Base-by-base conservation (phyloP, 64 coral and sea anemone species). In the Montipora capricornis region DNA sequence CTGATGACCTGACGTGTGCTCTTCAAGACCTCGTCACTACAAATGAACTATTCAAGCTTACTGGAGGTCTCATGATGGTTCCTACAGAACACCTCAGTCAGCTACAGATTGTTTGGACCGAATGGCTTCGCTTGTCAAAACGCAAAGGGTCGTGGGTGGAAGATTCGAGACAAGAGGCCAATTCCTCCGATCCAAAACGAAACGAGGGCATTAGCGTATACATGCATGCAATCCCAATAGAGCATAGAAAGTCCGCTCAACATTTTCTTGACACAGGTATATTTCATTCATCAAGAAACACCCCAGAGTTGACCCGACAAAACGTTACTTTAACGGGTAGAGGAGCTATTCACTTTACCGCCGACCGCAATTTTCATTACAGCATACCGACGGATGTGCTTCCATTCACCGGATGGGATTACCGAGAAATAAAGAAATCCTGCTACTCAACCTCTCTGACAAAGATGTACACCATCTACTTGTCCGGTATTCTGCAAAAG, bases 361-460 rank as follows among this genome's bases (percentile, higher is more conserved):
- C 8, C 3, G 74, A 11, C 44, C 20, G 20, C 48, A 19, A 71
- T 17, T 82, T 58, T 92, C 75, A 87, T 8, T 60, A 84, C 29
- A 68, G 60, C 19, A 51, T 93, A 50, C 81, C 74, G 9, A 4
- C 82, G 4, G 82, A 93, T 86, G 83, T 75, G 37, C 20, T 87
- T 14, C 91, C 91, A 44, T 93, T 93, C 20, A 87, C 53, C 7
- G 50, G 74, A 15, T 91, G 89, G 89, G 89, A 91, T 37, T 82
- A 91, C 89, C 64, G 44, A 70, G 44, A 6, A 68, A 67, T 58
- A 20, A 6, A 55, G 59, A 47, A 50, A 48, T 45, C 19, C 19
- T 44, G 26, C 37, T 45, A 76, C 44, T 26, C 9, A 14, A 12
- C 14, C 26, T 80, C 76, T 44, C 26, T 91, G 7, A 20, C 22